Evolutionary conservation across 2,113 vertebrate genomes (phyloP).

Genomic region (Macaca nemestrina): DNA sequence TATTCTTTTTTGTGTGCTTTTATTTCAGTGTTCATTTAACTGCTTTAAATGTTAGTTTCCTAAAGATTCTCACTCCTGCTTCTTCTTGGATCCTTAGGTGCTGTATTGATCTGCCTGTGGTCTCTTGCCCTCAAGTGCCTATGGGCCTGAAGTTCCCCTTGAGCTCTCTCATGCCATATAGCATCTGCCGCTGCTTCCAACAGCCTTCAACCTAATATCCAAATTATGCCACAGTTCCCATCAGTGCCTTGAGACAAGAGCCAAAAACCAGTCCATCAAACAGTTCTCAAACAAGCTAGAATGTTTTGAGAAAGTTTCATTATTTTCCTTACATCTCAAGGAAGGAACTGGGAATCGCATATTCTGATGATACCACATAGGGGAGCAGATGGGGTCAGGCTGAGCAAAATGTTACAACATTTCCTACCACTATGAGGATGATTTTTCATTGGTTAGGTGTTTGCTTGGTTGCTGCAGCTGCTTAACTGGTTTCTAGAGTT

Average conservation of each 20-base stretch:
- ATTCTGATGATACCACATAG: not conserved
- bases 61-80: not conserved
- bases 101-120: not conserved
- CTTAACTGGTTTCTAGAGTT: not conserved
- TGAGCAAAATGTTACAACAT: not conserved
- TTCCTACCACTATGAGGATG: not conserved
- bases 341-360: not conserved
- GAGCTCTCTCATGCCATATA: not conserved
- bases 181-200: not conserved
- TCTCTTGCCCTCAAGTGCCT: not conserved
- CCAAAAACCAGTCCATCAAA: not conserved
- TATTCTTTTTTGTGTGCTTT: not conserved
- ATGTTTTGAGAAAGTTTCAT: not conserved
- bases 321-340: not conserved
- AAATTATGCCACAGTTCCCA: not conserved
- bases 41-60: not conserved
- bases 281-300: not conserved
- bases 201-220: not conserved
- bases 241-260: not conserved
- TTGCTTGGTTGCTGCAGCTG: not conserved
- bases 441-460: not conserved
- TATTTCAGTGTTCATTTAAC: not conserved
- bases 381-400: not conserved
- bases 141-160: not conserved
- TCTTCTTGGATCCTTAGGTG: not conserved